A percentile compares a stretch with the other conserved stretches of the same genome.
Conservation (phyloP, 2,797 vertebrate genomes). For the Melanotaenia parkinsoni region DNA sequence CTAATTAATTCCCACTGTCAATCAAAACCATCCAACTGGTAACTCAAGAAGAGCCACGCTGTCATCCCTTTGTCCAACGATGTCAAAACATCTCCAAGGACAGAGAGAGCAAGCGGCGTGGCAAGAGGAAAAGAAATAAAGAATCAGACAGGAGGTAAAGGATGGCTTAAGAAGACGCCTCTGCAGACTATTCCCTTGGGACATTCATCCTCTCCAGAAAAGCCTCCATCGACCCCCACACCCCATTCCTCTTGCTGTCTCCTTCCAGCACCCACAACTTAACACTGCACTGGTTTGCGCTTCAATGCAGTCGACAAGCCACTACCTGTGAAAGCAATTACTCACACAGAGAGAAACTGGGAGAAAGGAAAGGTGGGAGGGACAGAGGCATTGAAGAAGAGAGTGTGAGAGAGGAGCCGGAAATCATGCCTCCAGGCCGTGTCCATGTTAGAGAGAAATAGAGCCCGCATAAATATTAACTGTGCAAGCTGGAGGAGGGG, state of each 20-base stretch:
- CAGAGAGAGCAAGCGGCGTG: conserved; percentile 17
- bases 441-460: conserved; percentile 67
- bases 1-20: conserved; percentile 61
- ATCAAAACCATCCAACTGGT: conserved; percentile 55
- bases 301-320: conserved; percentile 75
- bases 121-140: conserved; percentile 22
- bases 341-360: conserved; percentile 61
- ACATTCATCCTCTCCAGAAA: conserved; percentile 69
- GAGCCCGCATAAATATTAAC: conserved; percentile 76
- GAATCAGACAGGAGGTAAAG: conserved; percentile 52
- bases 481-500: conserved; percentile 44
- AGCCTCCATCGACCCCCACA: conserved; percentile 57
- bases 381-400: conserved; percentile 51
- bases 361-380: conserved; percentile 60
- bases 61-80: conserved; percentile 47
- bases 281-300: conserved; percentile 70
- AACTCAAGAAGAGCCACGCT: conserved; percentile 34
- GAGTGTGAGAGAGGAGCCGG: conserved; percentile 53
- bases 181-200: conserved; percentile 63
- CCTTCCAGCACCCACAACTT: conserved; percentile 69
- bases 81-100: conserved; percentile 60
- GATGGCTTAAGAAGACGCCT: conserved; percentile 48
- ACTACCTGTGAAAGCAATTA: conserved; percentile 81
- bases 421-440: conserved; percentile 71
- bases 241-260: conserved; percentile 62